A percentile compares a stretch with the other conserved stretches of the same genome.
Conservation (phyloP, 1,140 invertebrate genomes). For the Drosophila lacteicornis region DNA sequence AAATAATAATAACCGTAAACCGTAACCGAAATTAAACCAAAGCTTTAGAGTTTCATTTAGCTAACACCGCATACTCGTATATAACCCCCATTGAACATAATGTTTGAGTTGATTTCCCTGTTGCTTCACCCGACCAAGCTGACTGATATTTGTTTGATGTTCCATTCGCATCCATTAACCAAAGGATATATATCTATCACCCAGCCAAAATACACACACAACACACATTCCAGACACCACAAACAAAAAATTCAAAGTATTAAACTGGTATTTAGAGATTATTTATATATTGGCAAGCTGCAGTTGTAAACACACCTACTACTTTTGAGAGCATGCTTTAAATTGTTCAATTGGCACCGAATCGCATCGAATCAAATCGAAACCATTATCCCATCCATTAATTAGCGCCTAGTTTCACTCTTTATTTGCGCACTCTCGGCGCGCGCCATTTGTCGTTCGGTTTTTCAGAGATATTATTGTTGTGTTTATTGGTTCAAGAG, state of each 20-base stretch:
- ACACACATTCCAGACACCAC: background rate
- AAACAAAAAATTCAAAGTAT: slow-evolving; percentile 19
- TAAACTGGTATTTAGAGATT: slow-evolving; percentile 48
- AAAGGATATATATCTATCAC: slow-evolving; percentile 9
- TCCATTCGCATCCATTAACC: slow-evolving; percentile 11
- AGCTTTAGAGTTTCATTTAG: slow-evolving; percentile 55
- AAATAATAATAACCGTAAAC: slow-evolving; percentile 21
- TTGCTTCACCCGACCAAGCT: slow-evolving; percentile 22
- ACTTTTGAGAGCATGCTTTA: slow-evolving; percentile 68
- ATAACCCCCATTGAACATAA: slow-evolving; percentile 15
- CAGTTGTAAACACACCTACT: slow-evolving; percentile 18
- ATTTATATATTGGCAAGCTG: slow-evolving; percentile 45
- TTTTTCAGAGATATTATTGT: slow-evolving; percentile 15
- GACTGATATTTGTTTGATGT: slow-evolving; percentile 14
- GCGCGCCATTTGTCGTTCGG: slow-evolving; percentile 20
- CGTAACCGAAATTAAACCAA: slow-evolving; percentile 47
- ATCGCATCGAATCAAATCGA: slow-evolving; percentile 13
- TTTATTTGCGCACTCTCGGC: slow-evolving; percentile 34
- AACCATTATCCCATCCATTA: slow-evolving; percentile 34
- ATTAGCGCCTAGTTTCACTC: slow-evolving; percentile 36
- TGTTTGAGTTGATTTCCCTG: slow-evolving; percentile 34
- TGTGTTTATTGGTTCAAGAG: slow-evolving; percentile 61
- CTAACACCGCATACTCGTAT: slow-evolving; percentile 18
- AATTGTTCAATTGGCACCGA: slow-evolving; percentile 71
- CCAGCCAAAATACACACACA: background rate